A percentile compares a stretch with the other conserved stretches of the same genome.
phyloP scores from a whole-genome alignment of 1,140 invertebrate species.

The Ericerus pela region DNA sequence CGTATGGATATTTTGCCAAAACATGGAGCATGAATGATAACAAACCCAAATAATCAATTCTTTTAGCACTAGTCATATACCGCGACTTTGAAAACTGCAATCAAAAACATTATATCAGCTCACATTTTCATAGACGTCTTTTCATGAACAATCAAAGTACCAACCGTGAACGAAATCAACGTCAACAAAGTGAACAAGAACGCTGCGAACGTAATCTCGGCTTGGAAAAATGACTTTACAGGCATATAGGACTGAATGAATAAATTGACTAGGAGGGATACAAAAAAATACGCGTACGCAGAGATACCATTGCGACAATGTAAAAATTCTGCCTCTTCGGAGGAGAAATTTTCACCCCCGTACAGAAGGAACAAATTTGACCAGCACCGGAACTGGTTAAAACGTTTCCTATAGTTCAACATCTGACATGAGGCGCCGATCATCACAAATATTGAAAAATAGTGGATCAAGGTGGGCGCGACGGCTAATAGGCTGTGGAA shows the following conservation, averaged over 20 bases:
- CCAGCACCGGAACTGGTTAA: conserved; percentile 37
- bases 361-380: conserved; percentile 61
- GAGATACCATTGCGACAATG: conserved; percentile 67
- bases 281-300: conserved; percentile 62
- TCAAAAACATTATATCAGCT: too few relatives aligned
- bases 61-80: not conserved
- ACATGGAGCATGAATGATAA: conserved; percentile 66
- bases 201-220: conserved; percentile 60
- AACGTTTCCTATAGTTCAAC: conserved; percentile 25
- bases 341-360: conserved; percentile 43
- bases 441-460: conserved; percentile 29
- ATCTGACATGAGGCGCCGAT: conserved; percentile 33
- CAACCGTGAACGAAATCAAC: conserved; percentile 45
- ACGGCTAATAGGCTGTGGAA: conserved; percentile 28
- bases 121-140: not conserved
- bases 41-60: conserved; percentile 49
- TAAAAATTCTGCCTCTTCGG: conserved; percentile 60
- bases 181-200: conserved; percentile 55
- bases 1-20: conserved; percentile 68
- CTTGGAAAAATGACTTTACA: conserved; percentile 60
- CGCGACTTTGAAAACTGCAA: conserved; percentile 8
- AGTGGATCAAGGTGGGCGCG: conserved; percentile 32
- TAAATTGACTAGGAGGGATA: conserved; percentile 53
- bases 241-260: conserved; percentile 60
- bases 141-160: not conserved